Evolutionary conservation across 1,140 invertebrate genomes (phyloP).

Genomic region (Hermetia illucens): DNA sequence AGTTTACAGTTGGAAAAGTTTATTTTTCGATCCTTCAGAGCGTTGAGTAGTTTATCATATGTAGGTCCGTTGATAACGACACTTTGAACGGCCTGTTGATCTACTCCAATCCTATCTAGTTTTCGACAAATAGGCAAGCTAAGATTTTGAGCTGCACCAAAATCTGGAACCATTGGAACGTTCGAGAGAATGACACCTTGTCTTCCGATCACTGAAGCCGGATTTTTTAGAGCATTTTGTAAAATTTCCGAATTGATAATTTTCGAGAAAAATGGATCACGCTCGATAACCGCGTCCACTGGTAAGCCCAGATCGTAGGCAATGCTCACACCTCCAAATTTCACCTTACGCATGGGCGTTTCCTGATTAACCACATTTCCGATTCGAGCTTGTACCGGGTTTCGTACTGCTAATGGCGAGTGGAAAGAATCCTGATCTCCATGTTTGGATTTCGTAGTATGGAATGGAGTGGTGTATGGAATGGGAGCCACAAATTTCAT

Average conservation of each 20-base stretch:
- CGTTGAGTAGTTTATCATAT: conserved; percentile 38
- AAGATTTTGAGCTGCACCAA: conserved; percentile 21
- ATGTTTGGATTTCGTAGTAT: conserved; percentile 12
- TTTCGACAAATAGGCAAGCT: conserved; percentile 35
- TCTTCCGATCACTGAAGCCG: conserved; percentile 4
- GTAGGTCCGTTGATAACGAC: conserved; percentile 40
- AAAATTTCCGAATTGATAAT: conserved; percentile 22
- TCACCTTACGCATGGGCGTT: conserved; percentile 23
- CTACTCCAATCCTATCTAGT: conserved; percentile 35
- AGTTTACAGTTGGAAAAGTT: conserved; percentile 35
- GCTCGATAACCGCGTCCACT: conserved; percentile 22
- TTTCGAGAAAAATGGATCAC: conserved; percentile 23
- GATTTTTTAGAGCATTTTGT: conserved; percentile 16
- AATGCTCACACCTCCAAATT: conserved; percentile 23
- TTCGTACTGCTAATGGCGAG: conserved; percentile 21
- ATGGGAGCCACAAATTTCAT: conserved; percentile 2
- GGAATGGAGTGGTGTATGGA: conserved; percentile 3
- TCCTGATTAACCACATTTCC: conserved; percentile 23
- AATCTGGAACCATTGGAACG: conserved; percentile 9
- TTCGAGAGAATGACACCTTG: conserved; percentile 6
- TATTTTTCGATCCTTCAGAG: conserved; percentile 36
- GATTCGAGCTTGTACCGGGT: conserved; percentile 16
- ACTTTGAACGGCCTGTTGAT: conserved; percentile 38
- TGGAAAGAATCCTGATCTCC: conserved; percentile 14
- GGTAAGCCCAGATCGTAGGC: conserved; percentile 21